Conservation (phyloP, 2,113 vertebrate genomes). For the Pycnonotus jocosus region DNA sequence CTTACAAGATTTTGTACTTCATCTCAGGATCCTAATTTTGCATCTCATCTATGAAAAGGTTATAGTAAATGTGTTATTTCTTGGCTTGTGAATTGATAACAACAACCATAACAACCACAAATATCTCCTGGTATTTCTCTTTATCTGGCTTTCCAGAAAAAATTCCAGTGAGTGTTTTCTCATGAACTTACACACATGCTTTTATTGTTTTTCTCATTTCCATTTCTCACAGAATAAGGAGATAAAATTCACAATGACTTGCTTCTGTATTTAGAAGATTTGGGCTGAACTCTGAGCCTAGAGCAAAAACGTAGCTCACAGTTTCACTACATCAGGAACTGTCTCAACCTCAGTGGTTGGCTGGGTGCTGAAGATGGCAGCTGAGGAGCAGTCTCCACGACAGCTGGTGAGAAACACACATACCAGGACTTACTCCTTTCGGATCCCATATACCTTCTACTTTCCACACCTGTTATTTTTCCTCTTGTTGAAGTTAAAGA, state of each 20-base stretch:
- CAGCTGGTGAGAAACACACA: background rate
- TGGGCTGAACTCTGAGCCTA: background rate
- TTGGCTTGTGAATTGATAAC: background rate
- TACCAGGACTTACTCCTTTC: accelerated
- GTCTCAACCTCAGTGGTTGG: background rate
- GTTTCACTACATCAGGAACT: too few species aligned
- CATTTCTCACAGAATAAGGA: background rate
- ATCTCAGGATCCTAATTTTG: background rate
- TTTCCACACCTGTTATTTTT: background rate
- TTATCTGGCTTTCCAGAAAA: background rate
- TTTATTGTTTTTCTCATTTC: background rate
- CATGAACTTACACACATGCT: background rate
- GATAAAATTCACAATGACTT: background rate
- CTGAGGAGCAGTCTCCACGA: background rate
- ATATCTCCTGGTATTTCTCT: background rate
- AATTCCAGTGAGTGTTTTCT: background rate
- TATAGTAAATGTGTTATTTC: background rate
- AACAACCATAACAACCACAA: background rate
- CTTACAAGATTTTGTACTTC: background rate
- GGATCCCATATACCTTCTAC: background rate
- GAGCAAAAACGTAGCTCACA: background rate
- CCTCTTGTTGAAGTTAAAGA: background rate
- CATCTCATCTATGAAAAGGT: background rate
- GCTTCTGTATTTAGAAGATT: background rate
- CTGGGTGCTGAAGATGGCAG: background rate